phyloP scores from a whole-genome alignment of 1,140 invertebrate genomes.

The Drosophila prosaltans region DNA sequence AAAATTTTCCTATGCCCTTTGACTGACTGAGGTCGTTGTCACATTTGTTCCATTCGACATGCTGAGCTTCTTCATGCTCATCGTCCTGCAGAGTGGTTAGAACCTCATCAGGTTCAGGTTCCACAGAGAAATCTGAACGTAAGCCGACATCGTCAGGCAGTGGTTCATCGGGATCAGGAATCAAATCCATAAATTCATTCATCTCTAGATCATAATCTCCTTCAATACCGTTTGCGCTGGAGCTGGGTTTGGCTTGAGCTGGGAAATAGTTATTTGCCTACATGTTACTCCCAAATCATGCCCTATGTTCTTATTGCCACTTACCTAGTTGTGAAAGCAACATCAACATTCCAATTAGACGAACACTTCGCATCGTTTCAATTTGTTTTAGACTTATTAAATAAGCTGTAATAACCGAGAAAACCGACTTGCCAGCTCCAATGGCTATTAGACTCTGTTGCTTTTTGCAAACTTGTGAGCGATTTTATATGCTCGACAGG shows the following conservation, averaged over 20 bases:
- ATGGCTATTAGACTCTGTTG: slow-evolving; percentile 55
- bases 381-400: slow-evolving; percentile 1
- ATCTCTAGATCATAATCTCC: slow-evolving; percentile 56
- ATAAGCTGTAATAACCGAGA: slow-evolving; percentile 47
- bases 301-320: neutral
- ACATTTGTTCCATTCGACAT: slow-evolving; percentile 64
- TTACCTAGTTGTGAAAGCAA: slow-evolving; percentile 38
- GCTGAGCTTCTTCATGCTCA: slow-evolving; percentile 58
- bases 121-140: slow-evolving; percentile 43
- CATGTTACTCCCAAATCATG: neutral
- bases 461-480: slow-evolving; percentile 6
- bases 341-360: slow-evolving; percentile 35
- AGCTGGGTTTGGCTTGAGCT: slow-evolving; percentile 40
- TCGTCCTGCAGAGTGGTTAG: slow-evolving; percentile 46
- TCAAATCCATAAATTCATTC: slow-evolving; percentile 53
- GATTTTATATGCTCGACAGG: slow-evolving; percentile 42
- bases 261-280: neutral
- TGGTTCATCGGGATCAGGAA: slow-evolving; percentile 39
- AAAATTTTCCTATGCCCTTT: slow-evolving; percentile 53
- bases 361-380: slow-evolving; percentile 35
- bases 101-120: slow-evolving; percentile 47
- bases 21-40: slow-evolving; percentile 68
- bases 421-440: slow-evolving; percentile 28
- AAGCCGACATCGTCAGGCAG: slow-evolving; percentile 27
- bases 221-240: slow-evolving; percentile 21